Percentiles rank a stretch among this genome's conserved stretches.
Evolutionary conservation across 2,888 invertebrate genomes (phyloP).

Genomic region (Spialia ferax): DNA sequence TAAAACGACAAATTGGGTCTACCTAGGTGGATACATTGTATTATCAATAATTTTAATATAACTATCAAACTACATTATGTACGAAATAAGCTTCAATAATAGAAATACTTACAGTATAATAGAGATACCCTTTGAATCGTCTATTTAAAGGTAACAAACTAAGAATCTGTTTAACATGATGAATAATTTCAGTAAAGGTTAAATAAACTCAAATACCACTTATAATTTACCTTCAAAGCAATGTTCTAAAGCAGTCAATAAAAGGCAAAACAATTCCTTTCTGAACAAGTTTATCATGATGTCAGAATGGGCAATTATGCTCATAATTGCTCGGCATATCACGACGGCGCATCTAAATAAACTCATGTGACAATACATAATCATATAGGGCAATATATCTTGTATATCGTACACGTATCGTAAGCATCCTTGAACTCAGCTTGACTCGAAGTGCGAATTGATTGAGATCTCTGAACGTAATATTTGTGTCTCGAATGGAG

Average conservation of each 20-base stretch:
- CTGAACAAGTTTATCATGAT: not conserved
- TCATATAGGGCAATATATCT: not conserved
- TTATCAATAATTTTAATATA: too few species aligned
- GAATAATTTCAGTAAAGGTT: not conserved
- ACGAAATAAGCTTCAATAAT: too few species aligned
- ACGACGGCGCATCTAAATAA: slow-evolving; percentile 3
- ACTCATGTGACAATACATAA: slow-evolving; percentile 9
- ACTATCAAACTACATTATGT: too few species aligned
- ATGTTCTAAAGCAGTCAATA: not conserved
- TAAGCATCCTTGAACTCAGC: slow-evolving; percentile 20
- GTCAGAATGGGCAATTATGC: not conserved
- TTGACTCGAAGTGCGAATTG: slow-evolving; percentile 21
- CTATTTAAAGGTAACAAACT: too few species aligned
- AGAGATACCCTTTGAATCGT: too few species aligned
- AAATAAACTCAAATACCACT: too few species aligned
- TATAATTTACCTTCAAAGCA: too few species aligned
- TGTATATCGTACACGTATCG: too few species aligned
- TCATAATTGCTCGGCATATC: slow-evolving; percentile 15
- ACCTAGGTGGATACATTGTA: too few species aligned
- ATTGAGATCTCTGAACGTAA: slow-evolving; percentile 25
- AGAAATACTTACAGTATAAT: too few species aligned
- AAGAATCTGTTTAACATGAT: too few species aligned
- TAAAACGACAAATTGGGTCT: too few species aligned
- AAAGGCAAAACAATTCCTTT: not conserved
- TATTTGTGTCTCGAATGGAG: not conserved